A percentile compares a stretch with the other conserved stretches of the same genome.
These are phyloP conservation scores for Philereme vetulata DNA, from an alignment of 2,888 invertebrate species.

Conservation along the genomic window DNA sequence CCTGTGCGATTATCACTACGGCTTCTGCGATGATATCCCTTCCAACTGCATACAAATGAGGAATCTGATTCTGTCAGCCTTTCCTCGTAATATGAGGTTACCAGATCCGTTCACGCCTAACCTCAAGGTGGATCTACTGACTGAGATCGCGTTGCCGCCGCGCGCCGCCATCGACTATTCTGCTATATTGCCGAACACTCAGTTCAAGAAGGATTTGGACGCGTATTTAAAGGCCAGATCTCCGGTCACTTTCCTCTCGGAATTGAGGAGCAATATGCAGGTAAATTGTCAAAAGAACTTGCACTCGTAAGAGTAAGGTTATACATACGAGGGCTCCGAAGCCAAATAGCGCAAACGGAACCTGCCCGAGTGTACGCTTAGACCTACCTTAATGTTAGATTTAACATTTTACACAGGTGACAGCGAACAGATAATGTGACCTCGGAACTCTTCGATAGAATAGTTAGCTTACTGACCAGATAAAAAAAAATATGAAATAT, in stretches of 20 bases:
- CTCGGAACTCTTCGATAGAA: too few relatives aligned
- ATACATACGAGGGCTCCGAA: too few relatives aligned
- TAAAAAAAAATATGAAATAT: background rate
- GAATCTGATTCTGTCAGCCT: conserved; percentile 98
- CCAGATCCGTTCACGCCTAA: conserved; percentile 99
- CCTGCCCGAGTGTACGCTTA: too few relatives aligned
- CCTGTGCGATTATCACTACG: conserved; percentile 99
- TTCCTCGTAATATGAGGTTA: conserved; percentile 98
- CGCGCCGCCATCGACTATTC: conserved; percentile 95
- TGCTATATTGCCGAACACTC: conserved; percentile 92
- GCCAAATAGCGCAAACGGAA: too few relatives aligned
- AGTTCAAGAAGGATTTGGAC: conserved; percentile 98
- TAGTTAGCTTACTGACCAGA: too few relatives aligned
- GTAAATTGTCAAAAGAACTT: conserved; percentile 55
- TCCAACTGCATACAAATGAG: conserved; percentile 99
- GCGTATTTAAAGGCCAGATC: conserved; percentile 97
- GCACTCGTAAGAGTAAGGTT: background rate
- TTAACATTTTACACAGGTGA: too few relatives aligned
- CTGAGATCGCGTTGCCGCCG: conserved; percentile 94
- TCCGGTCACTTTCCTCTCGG: conserved; percentile 97
- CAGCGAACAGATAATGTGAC: too few relatives aligned
- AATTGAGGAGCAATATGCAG: conserved; percentile 95
- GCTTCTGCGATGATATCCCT: conserved; percentile 99
- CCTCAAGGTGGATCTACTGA: conserved; percentile 95
- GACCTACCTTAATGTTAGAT: too few relatives aligned